These are phyloP conservation scores for Cinclus cinclus DNA, from an alignment of 2,113 vertebrate genomes.

Conservation along the genomic window DNA sequence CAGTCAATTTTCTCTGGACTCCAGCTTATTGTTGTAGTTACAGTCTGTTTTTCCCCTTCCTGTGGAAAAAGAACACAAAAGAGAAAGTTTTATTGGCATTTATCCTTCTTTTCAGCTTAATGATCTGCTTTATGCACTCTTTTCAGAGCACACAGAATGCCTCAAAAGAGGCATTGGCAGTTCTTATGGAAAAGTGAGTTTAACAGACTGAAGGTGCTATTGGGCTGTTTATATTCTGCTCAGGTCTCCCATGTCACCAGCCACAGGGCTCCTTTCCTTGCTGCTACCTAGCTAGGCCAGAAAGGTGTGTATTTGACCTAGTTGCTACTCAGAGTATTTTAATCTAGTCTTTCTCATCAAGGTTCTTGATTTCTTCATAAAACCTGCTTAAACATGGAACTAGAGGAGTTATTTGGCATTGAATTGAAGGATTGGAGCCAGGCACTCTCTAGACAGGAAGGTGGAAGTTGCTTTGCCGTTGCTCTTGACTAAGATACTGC, in stretches of 20 bases:
- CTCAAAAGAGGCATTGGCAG: background rate
- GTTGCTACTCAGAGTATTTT: background rate
- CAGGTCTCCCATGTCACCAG: background rate
- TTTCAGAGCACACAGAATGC: background rate
- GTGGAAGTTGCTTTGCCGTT: background rate
- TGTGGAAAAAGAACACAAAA: background rate
- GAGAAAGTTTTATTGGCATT: background rate
- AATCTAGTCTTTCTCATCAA: background rate
- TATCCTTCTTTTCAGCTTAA: background rate
- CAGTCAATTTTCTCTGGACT: background rate
- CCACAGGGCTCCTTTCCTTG: background rate
- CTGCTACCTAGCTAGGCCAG: background rate
- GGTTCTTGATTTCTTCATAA: background rate
- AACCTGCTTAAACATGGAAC: background rate
- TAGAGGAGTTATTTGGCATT: background rate
- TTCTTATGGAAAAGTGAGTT: background rate
- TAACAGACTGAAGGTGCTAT: background rate
- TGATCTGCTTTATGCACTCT: background rate
- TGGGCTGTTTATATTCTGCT: background rate
- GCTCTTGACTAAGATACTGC: background rate
- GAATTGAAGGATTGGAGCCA: background rate
- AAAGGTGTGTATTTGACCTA: background rate
- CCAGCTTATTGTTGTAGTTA: background rate
- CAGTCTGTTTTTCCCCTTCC: background rate
- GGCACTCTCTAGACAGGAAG: background rate